Base-by-base conservation (phyloP, 2,113 vertebrate genomes). In the Toxostoma redivivum region DNA sequence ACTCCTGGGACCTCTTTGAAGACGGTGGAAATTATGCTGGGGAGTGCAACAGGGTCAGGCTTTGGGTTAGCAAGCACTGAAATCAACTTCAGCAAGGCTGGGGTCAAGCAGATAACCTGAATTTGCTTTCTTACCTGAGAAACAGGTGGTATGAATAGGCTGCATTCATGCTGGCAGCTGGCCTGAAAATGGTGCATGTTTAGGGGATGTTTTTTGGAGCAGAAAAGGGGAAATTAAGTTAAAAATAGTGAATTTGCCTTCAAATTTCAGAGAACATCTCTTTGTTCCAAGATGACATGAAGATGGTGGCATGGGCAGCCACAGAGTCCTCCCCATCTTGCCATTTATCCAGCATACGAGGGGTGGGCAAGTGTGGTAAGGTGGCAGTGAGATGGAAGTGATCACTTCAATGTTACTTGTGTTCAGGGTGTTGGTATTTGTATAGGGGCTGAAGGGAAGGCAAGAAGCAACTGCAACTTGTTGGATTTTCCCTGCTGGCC, bases 281-380 rank as follows among this genome's bases (percentile, higher is more conserved):
- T 61, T 71, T 6, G 2, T 73, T n/a, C 15, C 17, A 57, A 83
- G 47, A 70, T 61, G 47, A 57, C 0, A 0, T 8, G 40, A 91
- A 48, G 47, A 50, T 18, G 25, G 45, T 78, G 35, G 25, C 3
- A 5, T 5, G 31, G 38, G 38, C 5, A 7, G 22, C 21, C 57
- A 30, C 1, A 71, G 30, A 58, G 4, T 44, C 28, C 9, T 69
- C 10, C 37, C 22, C 5, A 20, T 35, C 37, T 38, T 69, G 30
- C 22, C n/a, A 9, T 76, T 87, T 48, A 28, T 14, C 10, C 40
- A 42, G 25, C 4, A 3, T 40, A 25, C 0, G 0, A 66, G 42
- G 15, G 8, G 2, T 33, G 20, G 73, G 35, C 30, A 73, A 56
- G 15, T 1, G 1, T 17, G 21, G 23, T 28, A 10, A 3, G 3